Evolutionary conservation across 2,888 invertebrate species (phyloP).

Genomic region (Eucera pruinosa): DNA sequence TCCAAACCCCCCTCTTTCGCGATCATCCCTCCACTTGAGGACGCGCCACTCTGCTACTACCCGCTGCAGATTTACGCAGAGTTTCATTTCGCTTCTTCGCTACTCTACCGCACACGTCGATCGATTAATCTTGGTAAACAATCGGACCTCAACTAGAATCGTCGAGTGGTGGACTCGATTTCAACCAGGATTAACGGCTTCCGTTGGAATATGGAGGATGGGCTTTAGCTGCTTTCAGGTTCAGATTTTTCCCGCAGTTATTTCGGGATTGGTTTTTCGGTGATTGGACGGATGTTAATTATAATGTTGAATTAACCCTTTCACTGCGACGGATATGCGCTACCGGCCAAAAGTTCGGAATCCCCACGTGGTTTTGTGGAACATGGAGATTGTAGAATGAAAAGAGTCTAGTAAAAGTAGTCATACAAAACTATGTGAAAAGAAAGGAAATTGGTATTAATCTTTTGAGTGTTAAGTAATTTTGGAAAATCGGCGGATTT

Average conservation of each 20-base stretch:
- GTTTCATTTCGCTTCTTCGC: conserved; percentile 43
- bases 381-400: no score
- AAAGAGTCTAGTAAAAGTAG: no score
- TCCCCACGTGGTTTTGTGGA: no score
- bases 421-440: no score
- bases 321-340: no score
- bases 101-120: not conserved
- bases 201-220: no score
- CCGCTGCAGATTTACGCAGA: conserved; percentile 58
- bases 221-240: no score
- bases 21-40: conserved; percentile 53
- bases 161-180: conserved; percentile 17
- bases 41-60: conserved; percentile 51
- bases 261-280: not conserved
- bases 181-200: conserved; percentile 9
- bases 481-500: no score
- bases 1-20: conserved; percentile 63
- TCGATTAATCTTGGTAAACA: conserved; percentile 52
- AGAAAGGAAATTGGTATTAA: no score
- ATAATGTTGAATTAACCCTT: no score
- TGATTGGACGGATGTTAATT: not conserved
- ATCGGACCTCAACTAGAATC: conserved; percentile 22
- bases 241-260: not conserved
- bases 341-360: no score
- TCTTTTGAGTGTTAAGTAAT: no score